A percentile compares a stretch with the other conserved stretches of the same genome.
Conservation (phyloP, 1,140 invertebrate genomes). For the Vanessa atalanta region DNA sequence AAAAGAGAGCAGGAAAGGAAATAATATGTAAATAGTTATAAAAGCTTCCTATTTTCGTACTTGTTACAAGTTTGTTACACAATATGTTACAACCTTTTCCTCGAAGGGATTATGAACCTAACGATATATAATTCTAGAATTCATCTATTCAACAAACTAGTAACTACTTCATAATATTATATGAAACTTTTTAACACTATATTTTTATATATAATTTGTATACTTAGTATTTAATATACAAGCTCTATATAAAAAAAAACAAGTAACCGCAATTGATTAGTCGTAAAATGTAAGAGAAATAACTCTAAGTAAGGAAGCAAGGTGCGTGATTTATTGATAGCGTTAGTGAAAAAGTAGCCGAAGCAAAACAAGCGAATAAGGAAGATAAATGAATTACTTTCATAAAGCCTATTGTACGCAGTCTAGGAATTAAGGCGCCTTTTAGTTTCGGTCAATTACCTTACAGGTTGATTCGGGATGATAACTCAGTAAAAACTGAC, state of each 20-base stretch:
- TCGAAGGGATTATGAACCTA: too few species aligned
- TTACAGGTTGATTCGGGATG: conserved; percentile 9
- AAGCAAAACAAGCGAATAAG: conserved; percentile 73
- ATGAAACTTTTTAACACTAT: too few species aligned
- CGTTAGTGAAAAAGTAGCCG: conserved; percentile 57
- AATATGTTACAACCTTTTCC: too few species aligned
- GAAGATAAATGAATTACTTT: conserved; percentile 77
- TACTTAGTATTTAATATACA: neutral
- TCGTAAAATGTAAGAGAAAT: conserved; percentile 51
- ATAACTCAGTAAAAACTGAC: neutral
- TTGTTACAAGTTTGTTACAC: too few species aligned
- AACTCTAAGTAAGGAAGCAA: conserved; percentile 63
- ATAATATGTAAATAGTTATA: too few species aligned
- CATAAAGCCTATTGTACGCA: conserved; percentile 58
- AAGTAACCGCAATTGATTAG: conserved; percentile 34
- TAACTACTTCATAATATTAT: too few species aligned
- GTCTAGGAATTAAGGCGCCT: conserved; percentile 37
- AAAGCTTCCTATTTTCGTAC: too few species aligned
- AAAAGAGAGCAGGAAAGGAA: too few species aligned
- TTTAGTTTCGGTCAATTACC: conserved; percentile 35
- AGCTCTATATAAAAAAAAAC: neutral
- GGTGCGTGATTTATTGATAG: conserved; percentile 75
- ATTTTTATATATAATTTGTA: too few species aligned
- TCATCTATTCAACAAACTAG: too few species aligned
- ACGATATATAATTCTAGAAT: too few species aligned